A percentile compares a stretch with the other conserved stretches of the same genome.
Conservation (phyloP, 2,888 invertebrate genomes). For the Cephus runcator region DNA sequence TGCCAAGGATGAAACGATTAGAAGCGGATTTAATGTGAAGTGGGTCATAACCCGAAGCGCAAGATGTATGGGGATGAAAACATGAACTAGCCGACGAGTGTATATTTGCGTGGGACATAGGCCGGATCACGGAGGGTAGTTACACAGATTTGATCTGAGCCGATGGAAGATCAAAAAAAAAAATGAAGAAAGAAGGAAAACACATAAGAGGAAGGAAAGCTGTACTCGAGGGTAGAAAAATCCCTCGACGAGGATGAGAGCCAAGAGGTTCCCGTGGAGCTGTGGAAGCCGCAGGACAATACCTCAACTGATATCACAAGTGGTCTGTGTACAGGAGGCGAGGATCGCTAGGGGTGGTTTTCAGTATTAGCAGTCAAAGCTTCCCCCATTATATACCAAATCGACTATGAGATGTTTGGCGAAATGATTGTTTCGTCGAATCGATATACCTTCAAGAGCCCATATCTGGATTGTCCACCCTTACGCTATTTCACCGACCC, state of each 20-base stretch:
- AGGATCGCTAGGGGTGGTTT: neutral
- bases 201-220: conserved; percentile 14
- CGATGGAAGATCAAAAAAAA: neutral
- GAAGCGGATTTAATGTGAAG: neutral
- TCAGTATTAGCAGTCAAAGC: conserved; percentile 2
- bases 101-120: neutral
- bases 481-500: neutral
- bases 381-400: conserved; percentile 16
- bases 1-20: neutral
- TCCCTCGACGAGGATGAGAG: conserved; percentile 27
- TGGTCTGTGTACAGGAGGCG: conserved; percentile 7
- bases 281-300: conserved; percentile 41
- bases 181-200: conserved; percentile 24
- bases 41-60: neutral
- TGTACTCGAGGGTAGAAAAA: conserved; percentile 27
- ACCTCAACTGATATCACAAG: conserved; percentile 31
- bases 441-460: neutral
- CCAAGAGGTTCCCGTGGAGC: conserved; percentile 41
- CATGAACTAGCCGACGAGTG: neutral
- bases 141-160: neutral
- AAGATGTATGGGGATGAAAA: neutral
- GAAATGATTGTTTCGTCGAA: conserved; percentile 48
- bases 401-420: conserved; percentile 49
- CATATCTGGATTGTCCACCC: neutral
- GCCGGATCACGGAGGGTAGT: neutral